Evolutionary conservation across 2,797 vertebrate species (phyloP), one percentile per base, ranked within the genome.

Genomic region (Smutsia gigantea): DNA sequence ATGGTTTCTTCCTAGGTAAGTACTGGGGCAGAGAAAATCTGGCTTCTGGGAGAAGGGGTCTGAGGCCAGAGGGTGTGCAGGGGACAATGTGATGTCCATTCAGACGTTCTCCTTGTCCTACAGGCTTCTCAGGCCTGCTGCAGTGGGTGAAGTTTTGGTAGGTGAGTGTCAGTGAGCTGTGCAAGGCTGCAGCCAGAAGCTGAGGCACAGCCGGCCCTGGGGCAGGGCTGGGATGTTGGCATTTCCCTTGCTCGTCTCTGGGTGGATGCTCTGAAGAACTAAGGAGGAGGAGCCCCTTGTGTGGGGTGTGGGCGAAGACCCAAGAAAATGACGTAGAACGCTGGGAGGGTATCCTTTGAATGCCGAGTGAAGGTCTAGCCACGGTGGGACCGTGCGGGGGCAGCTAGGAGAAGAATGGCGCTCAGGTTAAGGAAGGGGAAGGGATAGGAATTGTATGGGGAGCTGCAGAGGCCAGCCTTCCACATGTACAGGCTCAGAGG

Each of bases 111-210:
- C 49, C 53, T 84, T 42, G 27, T 69, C 90, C 31, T 11, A 1
- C 63, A 97, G 98, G 97, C 97, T 82, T 96, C 98, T 84, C 94
- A 53, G 84, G 89, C 87, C 53, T 97, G 87, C 49, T 97, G 89
- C 90, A 72, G 27, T 97, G 97, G 97, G 12, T 95, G 93, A 97
- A 97, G 93, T 92, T 97, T 93, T 98, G 97, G 98, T 97, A 98
- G 98, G 97, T 97, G 87, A 96, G 98, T 97, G 37, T 92, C 59
- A 51, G 69, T 0, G 31, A 46, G 61, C 3, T 0, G 0, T 1
- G 12, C 4, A 4, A 10, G 63, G 57, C 39, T 9, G 9, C 8
- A 0, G 1, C 31, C 11, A 1, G 79, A 51, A 63, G 63, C 15
- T 1, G 68, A 14, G 29, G 18, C 39, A 1, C 4, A 0, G 27